phyloP scores from a whole-genome alignment of 1,140 invertebrate genomes.

The Batillaria attramentaria region DNA sequence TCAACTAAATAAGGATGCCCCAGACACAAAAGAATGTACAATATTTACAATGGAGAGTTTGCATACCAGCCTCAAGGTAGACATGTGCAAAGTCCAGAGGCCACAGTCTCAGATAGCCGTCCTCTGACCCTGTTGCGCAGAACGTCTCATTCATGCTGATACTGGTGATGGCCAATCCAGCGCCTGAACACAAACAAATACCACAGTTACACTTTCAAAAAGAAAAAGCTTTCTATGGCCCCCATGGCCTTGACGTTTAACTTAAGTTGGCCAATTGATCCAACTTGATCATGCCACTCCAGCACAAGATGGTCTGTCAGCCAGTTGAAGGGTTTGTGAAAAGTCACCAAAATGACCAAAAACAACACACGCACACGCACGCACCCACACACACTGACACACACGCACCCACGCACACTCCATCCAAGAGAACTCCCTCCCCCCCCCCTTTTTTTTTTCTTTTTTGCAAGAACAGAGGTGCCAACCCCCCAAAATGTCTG shows the following conservation, averaged over 20 bases:
- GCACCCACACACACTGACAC: not conserved
- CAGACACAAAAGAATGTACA: no score
- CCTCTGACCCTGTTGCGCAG: constrained; percentile 72
- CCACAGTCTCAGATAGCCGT: constrained; percentile 71
- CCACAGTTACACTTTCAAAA: no score
- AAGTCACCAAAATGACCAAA: no score
- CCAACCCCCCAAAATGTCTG: no score
- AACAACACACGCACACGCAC: not conserved
- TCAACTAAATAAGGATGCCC: not conserved
- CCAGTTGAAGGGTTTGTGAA: no score
- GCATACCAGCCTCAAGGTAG: constrained; percentile 69
- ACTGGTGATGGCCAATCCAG: constrained; percentile 62
- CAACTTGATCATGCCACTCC: no score
- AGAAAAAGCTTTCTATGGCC: no score
- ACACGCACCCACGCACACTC: not conserved
- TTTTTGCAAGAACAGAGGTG: no score
- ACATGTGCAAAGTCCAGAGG: constrained; percentile 71
- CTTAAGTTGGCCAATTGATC: no score
- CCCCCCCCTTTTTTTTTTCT: constrained; percentile 42
- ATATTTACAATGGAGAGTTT: no score
- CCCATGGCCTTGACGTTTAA: no score
- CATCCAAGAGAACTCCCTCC: not conserved
- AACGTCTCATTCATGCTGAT: constrained; percentile 69
- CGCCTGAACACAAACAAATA: constrained; percentile 12
- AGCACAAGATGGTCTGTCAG: no score